phyloP scores from a whole-genome alignment of 2,888 invertebrate species.

The Emmelina monodactyla region DNA sequence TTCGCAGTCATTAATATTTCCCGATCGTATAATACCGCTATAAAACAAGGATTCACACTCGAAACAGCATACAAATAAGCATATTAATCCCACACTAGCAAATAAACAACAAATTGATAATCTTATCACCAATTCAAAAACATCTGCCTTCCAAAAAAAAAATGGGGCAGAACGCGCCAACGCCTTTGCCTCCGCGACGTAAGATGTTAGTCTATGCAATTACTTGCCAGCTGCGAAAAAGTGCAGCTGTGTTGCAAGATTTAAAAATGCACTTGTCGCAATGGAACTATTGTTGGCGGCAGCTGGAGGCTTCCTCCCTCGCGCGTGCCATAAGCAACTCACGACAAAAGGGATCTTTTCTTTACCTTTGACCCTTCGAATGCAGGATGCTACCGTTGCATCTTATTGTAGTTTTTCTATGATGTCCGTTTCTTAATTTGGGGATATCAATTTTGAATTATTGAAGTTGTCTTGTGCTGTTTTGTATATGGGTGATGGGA shows the following conservation, averaged over 20 bases:
- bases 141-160: slow-evolving; percentile 1
- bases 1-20: neutral
- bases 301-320: slow-evolving; percentile 13
- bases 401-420: too few relatives aligned
- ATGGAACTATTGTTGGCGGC: slow-evolving; percentile 11
- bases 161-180: neutral
- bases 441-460: too few relatives aligned
- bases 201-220: neutral
- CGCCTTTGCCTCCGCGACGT: neutral
- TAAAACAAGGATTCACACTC: neutral
- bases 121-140: neutral
- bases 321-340: slow-evolving; percentile 11
- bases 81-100: neutral
- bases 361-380: slow-evolving; percentile 1
- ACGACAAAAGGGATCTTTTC: neutral
- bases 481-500: too few relatives aligned
- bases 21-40: neutral
- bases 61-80: neutral
- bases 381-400: too few relatives aligned
- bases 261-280: slow-evolving; percentile 22
- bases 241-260: slow-evolving; percentile 23
- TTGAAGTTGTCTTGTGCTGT: too few relatives aligned
- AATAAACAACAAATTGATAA: neutral
- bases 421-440: too few relatives aligned
- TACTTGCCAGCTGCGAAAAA: neutral